Evolutionary conservation across 2,113 vertebrate genomes (phyloP).

Genomic region (Dermatemys mawii): DNA sequence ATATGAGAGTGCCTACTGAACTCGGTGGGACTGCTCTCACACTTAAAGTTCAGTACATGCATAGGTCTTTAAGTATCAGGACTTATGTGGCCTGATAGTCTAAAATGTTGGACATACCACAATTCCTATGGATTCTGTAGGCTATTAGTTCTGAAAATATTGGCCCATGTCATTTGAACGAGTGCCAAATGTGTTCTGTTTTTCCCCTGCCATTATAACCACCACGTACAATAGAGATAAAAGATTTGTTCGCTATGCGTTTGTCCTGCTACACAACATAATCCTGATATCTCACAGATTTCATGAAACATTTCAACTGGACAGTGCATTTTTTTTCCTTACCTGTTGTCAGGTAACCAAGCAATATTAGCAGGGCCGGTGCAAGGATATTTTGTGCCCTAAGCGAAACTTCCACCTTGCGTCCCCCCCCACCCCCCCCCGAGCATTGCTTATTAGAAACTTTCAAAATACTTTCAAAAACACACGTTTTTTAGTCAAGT

Average conservation of each 20-base stretch:
- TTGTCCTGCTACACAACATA: not conserved
- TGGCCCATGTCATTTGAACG: not conserved
- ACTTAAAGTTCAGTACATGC: not conserved
- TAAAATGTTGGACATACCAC: not conserved
- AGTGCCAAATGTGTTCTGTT: not conserved
- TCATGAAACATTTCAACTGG: not conserved
- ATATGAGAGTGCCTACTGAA: not conserved
- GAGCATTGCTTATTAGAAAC: too few relatives aligned
- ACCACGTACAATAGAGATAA: not conserved
- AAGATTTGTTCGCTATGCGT: not conserved
- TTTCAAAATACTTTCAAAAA: too few relatives aligned
- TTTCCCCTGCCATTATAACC: fast-evolving
- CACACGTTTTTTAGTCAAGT: too few relatives aligned
- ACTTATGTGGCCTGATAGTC: not conserved
- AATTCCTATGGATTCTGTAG: too few relatives aligned
- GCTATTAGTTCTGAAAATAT: not conserved
- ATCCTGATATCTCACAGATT: not conserved
- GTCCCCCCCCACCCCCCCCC: too few relatives aligned
- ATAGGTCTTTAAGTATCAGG: not conserved
- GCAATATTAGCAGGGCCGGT: too few relatives aligned
- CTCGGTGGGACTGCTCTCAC: not conserved
- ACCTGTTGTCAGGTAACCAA: not conserved
- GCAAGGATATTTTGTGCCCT: too few relatives aligned
- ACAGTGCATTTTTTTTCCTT: not conserved
- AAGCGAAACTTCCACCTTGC: too few relatives aligned